A percentile compares a stretch with the other conserved stretches of the same genome.
phyloP scores from a whole-genome alignment of 2,797 vertebrate genomes.

The Sciaenops ocellatus region DNA sequence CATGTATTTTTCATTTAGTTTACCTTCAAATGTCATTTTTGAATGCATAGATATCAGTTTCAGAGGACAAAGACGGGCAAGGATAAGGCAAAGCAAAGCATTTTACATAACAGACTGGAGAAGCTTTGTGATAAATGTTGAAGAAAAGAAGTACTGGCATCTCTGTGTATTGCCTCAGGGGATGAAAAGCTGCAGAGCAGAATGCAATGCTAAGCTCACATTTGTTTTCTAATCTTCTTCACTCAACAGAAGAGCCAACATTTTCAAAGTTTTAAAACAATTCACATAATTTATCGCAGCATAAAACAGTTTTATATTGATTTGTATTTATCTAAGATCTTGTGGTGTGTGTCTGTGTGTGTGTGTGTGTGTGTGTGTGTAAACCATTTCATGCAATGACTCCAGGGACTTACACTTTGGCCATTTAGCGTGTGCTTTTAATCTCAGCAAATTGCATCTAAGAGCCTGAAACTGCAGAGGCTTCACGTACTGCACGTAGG shows the following conservation, averaged over 20 bases:
- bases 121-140: not conserved
- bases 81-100: not conserved
- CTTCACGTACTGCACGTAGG: not conserved
- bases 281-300: not conserved
- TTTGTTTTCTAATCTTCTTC: slow-evolving; percentile 13
- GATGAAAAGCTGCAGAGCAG: not conserved
- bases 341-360: not conserved
- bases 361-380: not conserved
- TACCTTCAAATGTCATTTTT: not conserved
- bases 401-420: not conserved
- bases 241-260: not conserved
- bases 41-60: not conserved
- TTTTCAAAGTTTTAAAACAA: not conserved
- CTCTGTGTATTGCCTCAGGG: not conserved
- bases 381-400: not conserved
- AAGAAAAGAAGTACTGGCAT: not conserved
- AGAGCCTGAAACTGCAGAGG: not conserved
- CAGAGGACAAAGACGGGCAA: not conserved
- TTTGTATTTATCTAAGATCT: not conserved
- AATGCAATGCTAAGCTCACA: not conserved
- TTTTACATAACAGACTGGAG: not conserved
- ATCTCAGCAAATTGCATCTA: not conserved
- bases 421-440: not conserved
- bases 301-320: slow-evolving; percentile 12
- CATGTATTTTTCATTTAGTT: not conserved